These are phyloP conservation scores for Hypomecis punctinalis DNA, from an alignment of 2,888 invertebrate genomes.

Conservation along the genomic window DNA sequence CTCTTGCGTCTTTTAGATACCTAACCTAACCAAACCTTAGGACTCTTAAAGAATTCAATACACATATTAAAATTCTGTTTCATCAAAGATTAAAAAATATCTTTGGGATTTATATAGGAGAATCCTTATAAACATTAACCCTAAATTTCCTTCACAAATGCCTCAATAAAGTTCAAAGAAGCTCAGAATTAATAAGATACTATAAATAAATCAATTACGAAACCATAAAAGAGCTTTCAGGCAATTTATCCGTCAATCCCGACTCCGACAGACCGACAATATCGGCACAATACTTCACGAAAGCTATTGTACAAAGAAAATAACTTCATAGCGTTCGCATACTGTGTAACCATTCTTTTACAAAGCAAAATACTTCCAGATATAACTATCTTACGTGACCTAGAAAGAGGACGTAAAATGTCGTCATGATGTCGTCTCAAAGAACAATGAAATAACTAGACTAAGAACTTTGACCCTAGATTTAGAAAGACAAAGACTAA, in stretches of 20 bases:
- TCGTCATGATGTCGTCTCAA: neutral
- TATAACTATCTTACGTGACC: conserved; percentile 6
- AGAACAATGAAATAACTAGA: neutral
- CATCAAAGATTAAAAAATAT: too few relatives aligned
- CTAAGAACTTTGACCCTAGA: too few relatives aligned
- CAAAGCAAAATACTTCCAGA: conserved; percentile 3
- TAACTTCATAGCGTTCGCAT: neutral
- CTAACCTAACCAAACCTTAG: too few relatives aligned
- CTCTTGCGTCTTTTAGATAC: too few relatives aligned
- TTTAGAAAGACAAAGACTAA: too few relatives aligned
- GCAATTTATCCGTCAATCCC: conserved; percentile 15
- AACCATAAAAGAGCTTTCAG: conserved; percentile 15
- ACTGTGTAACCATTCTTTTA: neutral
- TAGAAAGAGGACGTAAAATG: neutral
- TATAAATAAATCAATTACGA: conserved; percentile 25
- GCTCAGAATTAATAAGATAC: conserved; percentile 16
- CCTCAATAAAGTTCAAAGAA: conserved; percentile 7
- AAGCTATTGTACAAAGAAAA: conserved; percentile 1
- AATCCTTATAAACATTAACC: neutral
- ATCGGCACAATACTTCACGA: neutral
- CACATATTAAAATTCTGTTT: too few relatives aligned
- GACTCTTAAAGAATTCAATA: too few relatives aligned
- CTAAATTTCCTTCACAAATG: conserved; percentile 3
- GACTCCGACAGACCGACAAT: conserved; percentile 10
- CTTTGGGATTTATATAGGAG: too few relatives aligned